Evolutionary conservation across 2,888 invertebrate genomes (phyloP).

Genomic region (Dynastes hyllus): DNA sequence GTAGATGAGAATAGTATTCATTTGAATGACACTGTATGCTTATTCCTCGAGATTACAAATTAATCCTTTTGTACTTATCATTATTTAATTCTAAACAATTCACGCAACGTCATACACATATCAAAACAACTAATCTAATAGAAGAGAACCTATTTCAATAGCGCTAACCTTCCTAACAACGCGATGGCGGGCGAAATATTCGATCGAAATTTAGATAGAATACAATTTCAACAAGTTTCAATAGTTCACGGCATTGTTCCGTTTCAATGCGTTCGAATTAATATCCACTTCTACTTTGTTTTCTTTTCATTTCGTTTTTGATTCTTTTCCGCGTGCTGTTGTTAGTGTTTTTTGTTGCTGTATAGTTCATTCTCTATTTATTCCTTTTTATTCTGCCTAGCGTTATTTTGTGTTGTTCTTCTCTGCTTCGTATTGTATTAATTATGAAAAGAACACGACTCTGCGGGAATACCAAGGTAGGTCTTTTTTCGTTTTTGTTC

Average conservation of each 20-base stretch:
- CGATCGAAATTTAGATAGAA: slow-evolving; percentile 37
- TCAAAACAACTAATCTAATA: slow-evolving; percentile 1
- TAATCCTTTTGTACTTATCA: slow-evolving; percentile 13
- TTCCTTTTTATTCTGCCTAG: slow-evolving; percentile 9
- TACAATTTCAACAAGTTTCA: slow-evolving; percentile 33
- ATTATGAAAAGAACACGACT: slow-evolving; percentile 27
- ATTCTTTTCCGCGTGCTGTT: too few relatives aligned
- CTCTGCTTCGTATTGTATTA: slow-evolving; percentile 27
- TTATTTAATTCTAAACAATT: slow-evolving; percentile 9
- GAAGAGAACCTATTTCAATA: neutral
- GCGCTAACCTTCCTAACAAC: neutral
- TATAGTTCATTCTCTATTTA: neutral
- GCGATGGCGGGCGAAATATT: slow-evolving; percentile 18
- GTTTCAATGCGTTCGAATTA: slow-evolving; percentile 37
- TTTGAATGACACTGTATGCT: neutral
- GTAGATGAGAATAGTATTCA: too few relatives aligned
- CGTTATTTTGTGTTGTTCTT: slow-evolving; percentile 28
- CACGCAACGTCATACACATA: neutral
- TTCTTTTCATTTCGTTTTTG: neutral
- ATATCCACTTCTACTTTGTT: slow-evolving; percentile 27
- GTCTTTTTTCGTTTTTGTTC: neutral
- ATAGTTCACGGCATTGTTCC: slow-evolving; percentile 37
- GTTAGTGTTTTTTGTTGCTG: too few relatives aligned
- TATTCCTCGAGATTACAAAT: neutral
- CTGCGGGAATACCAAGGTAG: slow-evolving; percentile 15